phyloP scores from a whole-genome alignment of 1,140 invertebrate species.

The Eumeta japonica region DNA sequence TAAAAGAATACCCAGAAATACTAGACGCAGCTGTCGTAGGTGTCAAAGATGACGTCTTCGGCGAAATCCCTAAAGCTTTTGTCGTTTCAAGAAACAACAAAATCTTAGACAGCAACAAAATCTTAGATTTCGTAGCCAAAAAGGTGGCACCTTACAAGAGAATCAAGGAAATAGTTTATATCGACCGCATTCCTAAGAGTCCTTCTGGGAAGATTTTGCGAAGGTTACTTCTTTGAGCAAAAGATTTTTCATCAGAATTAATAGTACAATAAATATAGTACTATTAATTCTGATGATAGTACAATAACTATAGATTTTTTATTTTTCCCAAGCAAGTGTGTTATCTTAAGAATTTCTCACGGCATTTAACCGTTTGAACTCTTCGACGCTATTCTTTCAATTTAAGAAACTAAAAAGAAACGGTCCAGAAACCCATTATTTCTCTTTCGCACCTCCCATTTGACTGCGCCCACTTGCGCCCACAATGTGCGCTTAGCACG shows the following conservation, averaged over 20 bases:
- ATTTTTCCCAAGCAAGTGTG: slow-evolving; percentile 3
- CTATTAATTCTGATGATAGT: not conserved
- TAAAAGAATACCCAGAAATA: slow-evolving; percentile 74
- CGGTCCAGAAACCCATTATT: too few species aligned
- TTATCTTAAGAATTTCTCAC: slow-evolving; percentile 7
- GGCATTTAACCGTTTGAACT: too few species aligned
- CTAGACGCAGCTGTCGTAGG: slow-evolving; percentile 83
- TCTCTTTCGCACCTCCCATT: too few species aligned
- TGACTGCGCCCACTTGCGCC: too few species aligned
- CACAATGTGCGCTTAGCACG: too few species aligned
- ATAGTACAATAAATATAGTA: not conserved
- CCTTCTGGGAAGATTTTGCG: slow-evolving; percentile 75
- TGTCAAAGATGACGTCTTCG: slow-evolving; percentile 68
- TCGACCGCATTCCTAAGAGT: slow-evolving; percentile 72
- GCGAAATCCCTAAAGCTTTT: slow-evolving; percentile 78
- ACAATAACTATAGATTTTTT: not conserved
- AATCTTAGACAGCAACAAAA: slow-evolving; percentile 44
- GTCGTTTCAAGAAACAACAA: slow-evolving; percentile 57
- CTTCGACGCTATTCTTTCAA: too few species aligned
- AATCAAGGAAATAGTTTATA: slow-evolving; percentile 67
- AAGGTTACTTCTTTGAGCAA: slow-evolving; percentile 58
- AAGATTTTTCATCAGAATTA: slow-evolving; percentile 19
- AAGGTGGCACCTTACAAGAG: slow-evolving; percentile 71
- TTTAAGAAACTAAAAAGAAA: too few species aligned
- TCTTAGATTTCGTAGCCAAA: slow-evolving; percentile 60